phyloP scores from a whole-genome alignment of 1,140 invertebrate genomes.

The Maniola jurtina region DNA sequence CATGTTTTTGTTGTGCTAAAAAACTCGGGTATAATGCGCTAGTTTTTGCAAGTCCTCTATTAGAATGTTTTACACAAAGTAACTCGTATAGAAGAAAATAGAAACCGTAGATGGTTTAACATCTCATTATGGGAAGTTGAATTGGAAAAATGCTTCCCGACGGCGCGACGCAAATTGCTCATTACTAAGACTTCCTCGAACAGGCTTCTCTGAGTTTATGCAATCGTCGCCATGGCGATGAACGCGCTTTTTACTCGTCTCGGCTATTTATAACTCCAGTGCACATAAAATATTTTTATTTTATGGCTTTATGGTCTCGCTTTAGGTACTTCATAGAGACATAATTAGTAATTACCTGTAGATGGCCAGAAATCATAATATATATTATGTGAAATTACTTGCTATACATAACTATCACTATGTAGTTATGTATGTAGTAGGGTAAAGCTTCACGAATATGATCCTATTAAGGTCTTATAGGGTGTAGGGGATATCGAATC shows the following conservation, averaged over 20 bases:
- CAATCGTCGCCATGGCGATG: conserved; percentile 38
- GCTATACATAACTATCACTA: no score
- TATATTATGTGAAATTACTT: no score
- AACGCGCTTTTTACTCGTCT: conserved; percentile 33
- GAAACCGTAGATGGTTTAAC: conserved; percentile 37
- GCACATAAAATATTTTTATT: conserved; percentile 17
- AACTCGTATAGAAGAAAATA: conserved; percentile 34
- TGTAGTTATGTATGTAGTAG: no score
- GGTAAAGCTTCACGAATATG: no score
- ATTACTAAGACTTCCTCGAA: conserved; percentile 55
- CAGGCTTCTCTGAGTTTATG: conserved; percentile 39
- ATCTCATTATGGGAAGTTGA: conserved; percentile 59
- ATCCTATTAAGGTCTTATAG: no score
- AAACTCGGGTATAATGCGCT: background rate
- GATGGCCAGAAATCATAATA: no score
- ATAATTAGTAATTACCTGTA: no score
- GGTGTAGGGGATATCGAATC: no score
- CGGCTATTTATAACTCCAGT: conserved; percentile 27
- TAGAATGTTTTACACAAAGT: conserved; percentile 2
- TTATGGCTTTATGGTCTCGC: background rate
- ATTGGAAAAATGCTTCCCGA: conserved; percentile 47
- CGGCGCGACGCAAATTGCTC: conserved; percentile 49
- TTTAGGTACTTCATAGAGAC: background rate
- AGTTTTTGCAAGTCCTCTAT: background rate
- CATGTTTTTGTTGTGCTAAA: background rate